A percentile compares a stretch with the other conserved stretches of the same genome.
These are phyloP conservation scores for Hypotaenidia okinawae DNA, from an alignment of 2,797 vertebrate species.

Conservation along the genomic window DNA sequence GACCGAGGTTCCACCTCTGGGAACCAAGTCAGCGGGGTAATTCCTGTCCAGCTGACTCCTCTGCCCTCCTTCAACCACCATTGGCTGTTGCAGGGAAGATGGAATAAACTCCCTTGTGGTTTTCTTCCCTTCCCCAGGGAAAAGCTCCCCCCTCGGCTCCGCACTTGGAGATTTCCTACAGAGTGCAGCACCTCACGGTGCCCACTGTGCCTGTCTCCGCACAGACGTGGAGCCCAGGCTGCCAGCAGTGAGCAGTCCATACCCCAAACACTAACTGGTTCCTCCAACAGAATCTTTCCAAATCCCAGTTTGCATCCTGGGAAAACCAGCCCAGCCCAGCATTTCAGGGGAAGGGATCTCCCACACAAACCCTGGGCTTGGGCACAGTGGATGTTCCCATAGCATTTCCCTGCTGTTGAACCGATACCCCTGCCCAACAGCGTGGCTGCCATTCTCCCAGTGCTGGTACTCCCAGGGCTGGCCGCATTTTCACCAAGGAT, in stretches of 20 bases:
- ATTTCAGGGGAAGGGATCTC: neutral
- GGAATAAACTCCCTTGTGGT: neutral
- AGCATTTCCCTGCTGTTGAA: neutral
- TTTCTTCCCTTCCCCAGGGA: slow-evolving; percentile 6
- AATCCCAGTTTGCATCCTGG: neutral
- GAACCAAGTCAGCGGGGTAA: neutral
- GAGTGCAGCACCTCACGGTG: neutral
- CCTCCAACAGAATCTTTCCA: neutral
- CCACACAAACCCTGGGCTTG: neutral
- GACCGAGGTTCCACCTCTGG: neutral
- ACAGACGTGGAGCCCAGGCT: neutral
- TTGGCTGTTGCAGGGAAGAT: neutral
- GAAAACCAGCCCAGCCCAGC: neutral
- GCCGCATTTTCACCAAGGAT: fast-evolving
- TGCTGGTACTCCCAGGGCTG: neutral
- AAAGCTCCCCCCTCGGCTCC: neutral
- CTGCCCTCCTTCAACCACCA: neutral
- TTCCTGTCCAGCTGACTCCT: neutral
- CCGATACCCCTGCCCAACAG: fast-evolving
- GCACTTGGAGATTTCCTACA: neutral
- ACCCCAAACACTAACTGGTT: neutral
- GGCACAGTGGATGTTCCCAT: neutral
- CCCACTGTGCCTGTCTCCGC: neutral
- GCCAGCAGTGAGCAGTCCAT: neutral
- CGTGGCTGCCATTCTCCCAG: neutral